Conservation (phyloP, 2,113 vertebrate genomes). For the Eonycteris spelaea region DNA sequence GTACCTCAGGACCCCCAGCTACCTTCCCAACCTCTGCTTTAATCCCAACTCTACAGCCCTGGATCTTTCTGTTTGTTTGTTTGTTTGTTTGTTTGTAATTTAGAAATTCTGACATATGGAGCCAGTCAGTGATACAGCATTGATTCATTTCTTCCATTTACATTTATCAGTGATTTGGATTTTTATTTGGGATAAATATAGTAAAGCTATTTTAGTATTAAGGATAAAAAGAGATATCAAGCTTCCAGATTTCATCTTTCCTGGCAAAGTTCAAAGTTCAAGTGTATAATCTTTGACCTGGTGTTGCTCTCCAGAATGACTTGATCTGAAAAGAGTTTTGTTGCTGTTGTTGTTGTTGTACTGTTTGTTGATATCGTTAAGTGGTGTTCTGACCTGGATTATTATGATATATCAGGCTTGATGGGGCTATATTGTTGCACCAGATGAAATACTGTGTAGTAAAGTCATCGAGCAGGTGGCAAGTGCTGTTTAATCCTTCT, state of each 20-base stretch:
- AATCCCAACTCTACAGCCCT: not conserved
- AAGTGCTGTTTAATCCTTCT: conserved; percentile 71
- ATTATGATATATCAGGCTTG: conserved; percentile 52
- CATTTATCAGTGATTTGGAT: not conserved
- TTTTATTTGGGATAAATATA: conserved; percentile 7
- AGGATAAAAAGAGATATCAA: not conserved
- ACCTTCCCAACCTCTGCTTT: not conserved
- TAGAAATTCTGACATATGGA: conserved; percentile 13
- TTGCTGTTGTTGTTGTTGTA: not conserved
- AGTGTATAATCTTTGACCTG: not conserved
- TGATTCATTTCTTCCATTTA: not conserved
- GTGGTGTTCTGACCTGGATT: conserved; percentile 63
- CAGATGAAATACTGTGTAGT: conserved; percentile 64
- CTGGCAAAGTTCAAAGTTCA: conserved; percentile 52
- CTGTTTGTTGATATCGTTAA: not conserved
- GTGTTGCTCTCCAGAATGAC: conserved; percentile 33
- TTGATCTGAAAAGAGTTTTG: not conserved
- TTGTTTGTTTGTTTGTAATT: not conserved
- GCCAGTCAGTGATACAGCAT: not conserved
- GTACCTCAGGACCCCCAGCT: not conserved
- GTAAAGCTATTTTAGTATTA: not conserved
- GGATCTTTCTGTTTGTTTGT: not conserved
- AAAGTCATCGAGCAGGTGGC: conserved; percentile 72
- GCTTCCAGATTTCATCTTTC: not conserved
- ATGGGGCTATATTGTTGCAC: conserved; percentile 50